Evolutionary conservation across 2,888 invertebrate species (phyloP).

Genomic region (Sclerodermus sp.): DNA sequence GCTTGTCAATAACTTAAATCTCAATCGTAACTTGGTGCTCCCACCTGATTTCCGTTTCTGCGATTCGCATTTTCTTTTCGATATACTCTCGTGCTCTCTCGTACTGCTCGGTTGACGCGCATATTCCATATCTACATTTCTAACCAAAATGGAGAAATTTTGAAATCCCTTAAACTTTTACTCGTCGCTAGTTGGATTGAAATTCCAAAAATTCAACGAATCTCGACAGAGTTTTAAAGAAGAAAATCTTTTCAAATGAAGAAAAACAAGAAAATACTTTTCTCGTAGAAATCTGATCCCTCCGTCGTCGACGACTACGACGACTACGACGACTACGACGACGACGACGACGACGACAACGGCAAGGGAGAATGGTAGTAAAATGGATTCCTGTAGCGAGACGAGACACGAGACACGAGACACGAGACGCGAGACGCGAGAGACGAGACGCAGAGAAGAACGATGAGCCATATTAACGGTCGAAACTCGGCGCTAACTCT

Average conservation of each 20-base stretch:
- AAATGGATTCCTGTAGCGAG: neutral
- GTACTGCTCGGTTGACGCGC: neutral
- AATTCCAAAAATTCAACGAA: too few relatives aligned
- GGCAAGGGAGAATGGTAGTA: too few relatives aligned
- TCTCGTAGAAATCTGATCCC: too few relatives aligned
- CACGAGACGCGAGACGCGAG: slow-evolving; percentile 10
- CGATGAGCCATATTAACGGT: slow-evolving; percentile 25
- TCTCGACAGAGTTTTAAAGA: too few relatives aligned
- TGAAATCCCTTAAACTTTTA: too few relatives aligned
- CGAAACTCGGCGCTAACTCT: slow-evolving; percentile 22
- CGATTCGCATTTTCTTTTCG: slow-evolving; percentile 23
- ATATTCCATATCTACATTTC: neutral
- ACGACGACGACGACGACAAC: too few relatives aligned
- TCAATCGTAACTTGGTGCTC: slow-evolving; percentile 55
- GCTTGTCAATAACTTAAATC: slow-evolving; percentile 59
- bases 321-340: too few relatives aligned
- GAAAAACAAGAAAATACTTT: too few relatives aligned
- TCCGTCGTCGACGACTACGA: too few relatives aligned
- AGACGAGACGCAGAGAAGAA: slow-evolving; percentile 18
- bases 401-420: neutral
- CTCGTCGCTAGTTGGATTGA: too few relatives aligned
- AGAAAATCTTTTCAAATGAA: too few relatives aligned
- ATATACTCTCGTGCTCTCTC: neutral
- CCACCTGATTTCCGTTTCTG: slow-evolving; percentile 30
- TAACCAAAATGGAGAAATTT: too few relatives aligned